Conservation (phyloP, 2,888 invertebrate species). For the Strigamia crassipes region DNA sequence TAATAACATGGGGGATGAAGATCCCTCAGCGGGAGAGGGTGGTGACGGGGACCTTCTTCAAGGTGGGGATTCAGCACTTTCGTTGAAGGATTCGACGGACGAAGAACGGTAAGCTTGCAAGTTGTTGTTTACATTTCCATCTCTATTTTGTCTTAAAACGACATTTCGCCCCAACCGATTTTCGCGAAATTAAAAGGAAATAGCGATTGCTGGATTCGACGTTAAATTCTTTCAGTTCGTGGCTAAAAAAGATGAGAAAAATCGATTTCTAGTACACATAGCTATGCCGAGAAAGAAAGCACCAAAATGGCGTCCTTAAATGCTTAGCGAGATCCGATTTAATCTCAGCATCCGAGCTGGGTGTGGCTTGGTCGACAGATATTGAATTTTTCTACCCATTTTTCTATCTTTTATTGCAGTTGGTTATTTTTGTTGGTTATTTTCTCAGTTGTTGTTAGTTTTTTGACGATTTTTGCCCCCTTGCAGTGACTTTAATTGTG, state of each 20-base stretch:
- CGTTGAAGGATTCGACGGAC: slow-evolving; percentile 35
- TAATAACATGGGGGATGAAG: slow-evolving; percentile 45
- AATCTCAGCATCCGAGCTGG: slow-evolving; percentile 15
- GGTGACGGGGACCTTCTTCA: slow-evolving; percentile 23
- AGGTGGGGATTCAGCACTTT: slow-evolving; percentile 11
- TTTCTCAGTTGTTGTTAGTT: background rate
- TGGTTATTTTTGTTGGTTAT: background rate
- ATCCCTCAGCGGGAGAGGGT: slow-evolving; percentile 30
- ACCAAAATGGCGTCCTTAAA: slow-evolving; percentile 17
- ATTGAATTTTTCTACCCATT: background rate
- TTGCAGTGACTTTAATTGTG: background rate
- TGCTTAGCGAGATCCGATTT: background rate
- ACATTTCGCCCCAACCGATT: too few relatives aligned
- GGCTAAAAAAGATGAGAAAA: too few relatives aligned
- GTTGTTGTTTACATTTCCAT: background rate
- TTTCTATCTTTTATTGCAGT: background rate
- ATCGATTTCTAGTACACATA: background rate
- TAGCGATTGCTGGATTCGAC: background rate
- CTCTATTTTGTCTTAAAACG: too few relatives aligned
- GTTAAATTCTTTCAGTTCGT: background rate
- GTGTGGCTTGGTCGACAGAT: background rate
- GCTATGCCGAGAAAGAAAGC: slow-evolving; percentile 8
- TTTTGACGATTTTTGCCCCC: background rate
- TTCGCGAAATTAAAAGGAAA: background rate
- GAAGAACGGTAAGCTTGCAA: slow-evolving; percentile 44